These are phyloP conservation scores for Grapholita molesta DNA, from an alignment of 1,140 invertebrate genomes.

Conservation along the genomic window DNA sequence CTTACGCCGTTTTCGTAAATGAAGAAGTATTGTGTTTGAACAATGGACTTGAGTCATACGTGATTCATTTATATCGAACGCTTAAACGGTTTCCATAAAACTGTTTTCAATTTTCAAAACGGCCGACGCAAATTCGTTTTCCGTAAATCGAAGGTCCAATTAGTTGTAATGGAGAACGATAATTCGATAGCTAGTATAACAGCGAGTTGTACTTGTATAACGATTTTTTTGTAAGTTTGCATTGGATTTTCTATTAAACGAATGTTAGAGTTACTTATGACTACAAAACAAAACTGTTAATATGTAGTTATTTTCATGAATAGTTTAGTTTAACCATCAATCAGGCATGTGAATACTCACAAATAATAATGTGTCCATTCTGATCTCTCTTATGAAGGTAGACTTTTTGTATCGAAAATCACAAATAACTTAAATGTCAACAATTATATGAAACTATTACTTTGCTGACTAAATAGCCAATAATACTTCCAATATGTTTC, in stretches of 20 bases:
- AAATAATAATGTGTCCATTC: too few relatives aligned
- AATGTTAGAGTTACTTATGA: not conserved
- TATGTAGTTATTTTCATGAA: not conserved
- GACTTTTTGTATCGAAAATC: not conserved
- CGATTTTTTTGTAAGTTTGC: not conserved
- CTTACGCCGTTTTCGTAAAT: slow-evolving; percentile 19
- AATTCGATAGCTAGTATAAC: too few relatives aligned
- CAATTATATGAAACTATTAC: not conserved
- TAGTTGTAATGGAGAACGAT: slow-evolving; percentile 2
- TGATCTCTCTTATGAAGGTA: too few relatives aligned
- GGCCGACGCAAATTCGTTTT: not conserved
- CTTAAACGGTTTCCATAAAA: slow-evolving; percentile 31
- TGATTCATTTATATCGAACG: slow-evolving; percentile 65
- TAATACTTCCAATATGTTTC: slow-evolving; percentile 6
- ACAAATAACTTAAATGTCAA: not conserved
- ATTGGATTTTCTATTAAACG: too few relatives aligned
- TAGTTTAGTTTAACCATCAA: too few relatives aligned
- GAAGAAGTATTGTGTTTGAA: slow-evolving; percentile 59
- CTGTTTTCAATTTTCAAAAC: slow-evolving; percentile 21
- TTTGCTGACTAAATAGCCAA: not conserved
- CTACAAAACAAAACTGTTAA: not conserved
- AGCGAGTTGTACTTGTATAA: not conserved
- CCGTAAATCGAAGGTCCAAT: slow-evolving; percentile 5
- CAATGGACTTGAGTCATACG: slow-evolving; percentile 67
- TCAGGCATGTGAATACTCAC: too few relatives aligned